These are phyloP conservation scores for Scaptomyza graminum DNA, from an alignment of 1,140 invertebrate genomes.

Conservation along the genomic window DNA sequence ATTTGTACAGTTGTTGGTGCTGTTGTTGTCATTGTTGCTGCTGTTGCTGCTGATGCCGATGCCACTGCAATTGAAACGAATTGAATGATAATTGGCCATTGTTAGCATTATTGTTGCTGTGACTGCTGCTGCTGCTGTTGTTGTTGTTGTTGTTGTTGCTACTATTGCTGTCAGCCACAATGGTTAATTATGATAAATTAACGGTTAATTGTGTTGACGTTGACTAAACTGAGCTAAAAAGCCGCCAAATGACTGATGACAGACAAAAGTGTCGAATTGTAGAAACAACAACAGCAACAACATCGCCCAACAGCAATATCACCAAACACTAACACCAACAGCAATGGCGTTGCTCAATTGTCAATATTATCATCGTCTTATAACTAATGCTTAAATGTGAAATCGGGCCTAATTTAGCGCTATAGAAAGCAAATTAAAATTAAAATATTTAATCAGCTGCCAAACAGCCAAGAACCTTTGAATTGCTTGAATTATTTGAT, in stretches of 20 bases:
- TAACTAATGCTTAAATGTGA: conserved; percentile 14
- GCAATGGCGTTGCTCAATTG: conserved; percentile 32
- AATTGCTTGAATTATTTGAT: too few species aligned
- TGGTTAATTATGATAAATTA: conserved; percentile 83
- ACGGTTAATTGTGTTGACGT: conserved; percentile 80
- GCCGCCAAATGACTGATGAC: conserved; percentile 28
- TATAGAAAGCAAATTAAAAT: conserved; percentile 58
- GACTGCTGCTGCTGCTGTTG: conserved; percentile 12
- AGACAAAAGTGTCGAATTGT: conserved; percentile 17
- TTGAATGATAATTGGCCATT: conserved; percentile 82
- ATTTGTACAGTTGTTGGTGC: conserved; percentile 80
- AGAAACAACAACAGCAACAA: conserved; percentile 16
- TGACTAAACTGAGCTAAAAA: conserved; percentile 62
- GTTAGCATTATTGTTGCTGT: conserved; percentile 54
- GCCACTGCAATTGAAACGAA: conserved; percentile 81
- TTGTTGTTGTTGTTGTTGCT: conserved; percentile 39
- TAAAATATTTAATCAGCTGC: conserved; percentile 75
- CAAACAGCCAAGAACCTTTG: not conserved
- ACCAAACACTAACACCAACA: conserved; percentile 5
- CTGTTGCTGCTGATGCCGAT: conserved; percentile 55
- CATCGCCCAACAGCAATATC: not conserved
- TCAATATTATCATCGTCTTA: conserved; percentile 7
- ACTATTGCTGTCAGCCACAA: conserved; percentile 54
- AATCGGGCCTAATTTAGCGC: conserved; percentile 37
- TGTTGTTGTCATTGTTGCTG: conserved; percentile 49